Percentiles rank a stretch among this genome's conserved stretches.
phyloP scores from a whole-genome alignment of 2,888 invertebrate species.

The Erebia epiphron region DNA sequence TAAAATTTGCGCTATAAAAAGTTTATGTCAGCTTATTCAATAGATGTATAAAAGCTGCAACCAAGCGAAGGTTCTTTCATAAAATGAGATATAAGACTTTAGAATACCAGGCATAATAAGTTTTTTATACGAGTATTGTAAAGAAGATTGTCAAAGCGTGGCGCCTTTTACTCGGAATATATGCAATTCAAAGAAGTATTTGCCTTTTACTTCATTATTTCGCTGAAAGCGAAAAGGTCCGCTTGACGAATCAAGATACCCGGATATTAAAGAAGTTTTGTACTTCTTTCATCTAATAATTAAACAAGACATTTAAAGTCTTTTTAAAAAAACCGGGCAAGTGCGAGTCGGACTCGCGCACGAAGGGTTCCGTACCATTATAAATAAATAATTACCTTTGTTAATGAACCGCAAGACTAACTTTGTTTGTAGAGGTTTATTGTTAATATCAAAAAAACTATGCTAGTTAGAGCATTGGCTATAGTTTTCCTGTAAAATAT shows the following conservation, averaged over 20 bases:
- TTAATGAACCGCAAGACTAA: too few species aligned
- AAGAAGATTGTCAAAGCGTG: conserved; percentile 22
- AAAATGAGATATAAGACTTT: conserved; percentile 16
- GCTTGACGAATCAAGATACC: conserved; percentile 4
- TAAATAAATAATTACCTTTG: too few species aligned
- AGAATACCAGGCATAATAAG: conserved; percentile 16
- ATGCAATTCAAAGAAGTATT: conserved; percentile 27
- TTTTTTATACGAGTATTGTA: conserved; percentile 7
- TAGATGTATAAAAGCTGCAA: conserved; percentile 11
- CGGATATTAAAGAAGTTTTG: conserved; percentile 27
- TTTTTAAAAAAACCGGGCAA: too few species aligned
- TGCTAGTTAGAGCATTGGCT: too few species aligned
- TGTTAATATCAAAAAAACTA: too few species aligned
- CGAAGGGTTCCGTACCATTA: too few species aligned
- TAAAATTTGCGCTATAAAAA: conserved; percentile 13
- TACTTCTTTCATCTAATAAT: conserved; percentile 15
- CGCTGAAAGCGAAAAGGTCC: conserved; percentile 4
- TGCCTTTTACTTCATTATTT: conserved; percentile 23
- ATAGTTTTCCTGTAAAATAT: too few species aligned
- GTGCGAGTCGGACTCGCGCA: too few species aligned
- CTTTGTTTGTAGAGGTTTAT: too few species aligned
- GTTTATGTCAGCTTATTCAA: conserved; percentile 5
- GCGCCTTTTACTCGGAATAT: conserved; percentile 18
- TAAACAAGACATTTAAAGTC: neutral
- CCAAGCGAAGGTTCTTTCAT: conserved; percentile 14